Evolutionary conservation across 2,888 invertebrate species (phyloP).

Genomic region (Cylindroiulus punctatus): DNA sequence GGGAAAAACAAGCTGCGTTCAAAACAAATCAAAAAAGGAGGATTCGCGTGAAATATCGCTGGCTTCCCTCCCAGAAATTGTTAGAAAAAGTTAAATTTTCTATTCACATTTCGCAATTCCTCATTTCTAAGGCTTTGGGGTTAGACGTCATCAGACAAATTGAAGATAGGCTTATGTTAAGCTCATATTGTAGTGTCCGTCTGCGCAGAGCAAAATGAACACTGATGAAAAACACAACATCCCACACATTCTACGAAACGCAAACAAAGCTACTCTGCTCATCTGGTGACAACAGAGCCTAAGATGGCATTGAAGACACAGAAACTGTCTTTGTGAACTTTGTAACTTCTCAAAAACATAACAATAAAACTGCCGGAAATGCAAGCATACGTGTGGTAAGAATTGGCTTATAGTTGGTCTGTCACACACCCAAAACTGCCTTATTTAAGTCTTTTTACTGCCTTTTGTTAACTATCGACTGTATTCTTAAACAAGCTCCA

Average conservation of each 20-base stretch:
- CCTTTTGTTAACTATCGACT: too few relatives aligned
- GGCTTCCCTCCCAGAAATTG: neutral
- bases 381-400: too few relatives aligned
- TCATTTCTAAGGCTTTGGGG: neutral
- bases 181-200: neutral
- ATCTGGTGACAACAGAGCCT: neutral
- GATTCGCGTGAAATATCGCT: constrained; percentile 14
- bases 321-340: neutral
- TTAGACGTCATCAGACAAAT: neutral
- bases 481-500: too few relatives aligned
- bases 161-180: neutral
- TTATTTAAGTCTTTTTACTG: too few relatives aligned
- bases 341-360: too few relatives aligned
- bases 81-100: neutral
- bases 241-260: neutral
- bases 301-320: neutral
- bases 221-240: neutral
- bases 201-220: neutral
- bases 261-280: neutral
- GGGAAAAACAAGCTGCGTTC: neutral
- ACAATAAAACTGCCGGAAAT: too few relatives aligned
- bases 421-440: too few relatives aligned
- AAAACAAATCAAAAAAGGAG: neutral
- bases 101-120: neutral
- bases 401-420: too few relatives aligned